phyloP scores from a whole-genome alignment of 2,113 vertebrate genomes.

The Grammomys dolichurus region DNA sequence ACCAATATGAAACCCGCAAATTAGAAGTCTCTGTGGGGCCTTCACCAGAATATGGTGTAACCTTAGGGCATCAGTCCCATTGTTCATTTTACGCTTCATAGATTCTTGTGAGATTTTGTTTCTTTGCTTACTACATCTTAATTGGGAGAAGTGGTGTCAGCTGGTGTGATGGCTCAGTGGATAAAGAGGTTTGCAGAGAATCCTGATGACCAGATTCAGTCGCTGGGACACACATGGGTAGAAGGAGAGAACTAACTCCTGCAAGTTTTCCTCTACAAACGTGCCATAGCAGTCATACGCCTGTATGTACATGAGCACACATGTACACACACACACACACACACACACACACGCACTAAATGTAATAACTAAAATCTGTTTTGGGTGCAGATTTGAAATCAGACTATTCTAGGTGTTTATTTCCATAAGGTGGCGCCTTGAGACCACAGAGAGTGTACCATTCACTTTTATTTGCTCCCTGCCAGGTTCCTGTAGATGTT shows the following conservation, averaged over 20 bases:
- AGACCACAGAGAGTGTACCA: background rate
- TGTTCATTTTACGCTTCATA: background rate
- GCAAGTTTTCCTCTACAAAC: background rate
- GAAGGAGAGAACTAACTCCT: background rate
- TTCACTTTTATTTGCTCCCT: constrained; percentile 33
- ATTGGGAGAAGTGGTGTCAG: background rate
- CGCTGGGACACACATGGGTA: background rate
- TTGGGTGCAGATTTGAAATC: constrained; percentile 42
- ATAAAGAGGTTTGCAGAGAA: background rate
- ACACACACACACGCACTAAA: too few relatives aligned
- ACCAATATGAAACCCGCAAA: background rate
- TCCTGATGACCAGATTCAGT: background rate
- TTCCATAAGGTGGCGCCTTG: constrained; percentile 60
- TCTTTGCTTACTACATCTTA: constrained; percentile 3
- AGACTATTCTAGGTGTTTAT: background rate
- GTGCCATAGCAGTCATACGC: too few relatives aligned
- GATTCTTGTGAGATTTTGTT: constrained; percentile 20
- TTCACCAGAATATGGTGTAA: background rate
- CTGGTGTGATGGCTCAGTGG: background rate
- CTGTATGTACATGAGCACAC: background rate
- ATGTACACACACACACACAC: background rate
- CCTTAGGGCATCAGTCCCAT: background rate
- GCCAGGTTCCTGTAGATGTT: background rate
- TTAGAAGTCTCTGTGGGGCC: background rate
- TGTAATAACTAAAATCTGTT: background rate